Conservation (phyloP, 2,888 invertebrate species). For the Colletes collaris region DNA sequence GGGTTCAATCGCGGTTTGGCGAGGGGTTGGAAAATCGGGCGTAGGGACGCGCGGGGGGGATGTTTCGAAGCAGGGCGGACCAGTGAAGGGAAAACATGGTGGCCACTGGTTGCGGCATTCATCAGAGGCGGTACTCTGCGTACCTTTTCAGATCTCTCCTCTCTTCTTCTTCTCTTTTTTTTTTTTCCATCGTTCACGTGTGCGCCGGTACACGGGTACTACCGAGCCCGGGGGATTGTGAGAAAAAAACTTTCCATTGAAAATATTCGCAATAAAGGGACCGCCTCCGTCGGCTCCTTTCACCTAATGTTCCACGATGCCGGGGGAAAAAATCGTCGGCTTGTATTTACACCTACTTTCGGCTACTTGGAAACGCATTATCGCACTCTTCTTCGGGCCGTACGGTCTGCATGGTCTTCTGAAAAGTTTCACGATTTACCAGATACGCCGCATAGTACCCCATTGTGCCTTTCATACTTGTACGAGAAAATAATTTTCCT, state of each 20-base stretch:
- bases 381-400: conserved; percentile 68
- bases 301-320: conserved; percentile 58
- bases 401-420: conserved; percentile 37
- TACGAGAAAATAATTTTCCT: background rate
- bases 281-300: conserved; percentile 76
- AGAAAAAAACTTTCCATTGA: conserved; percentile 81
- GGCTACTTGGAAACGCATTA: conserved; percentile 76
- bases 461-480: conserved; percentile 1
- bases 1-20: conserved; percentile 70
- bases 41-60: conserved; percentile 63
- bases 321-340: conserved; percentile 52
- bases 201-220: conserved; percentile 52
- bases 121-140: conserved; percentile 79
- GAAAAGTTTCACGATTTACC: conserved; percentile 42
- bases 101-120: conserved; percentile 80
- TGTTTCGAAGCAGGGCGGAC: conserved; percentile 68
- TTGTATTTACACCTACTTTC: conserved; percentile 76
- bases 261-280: conserved; percentile 79
- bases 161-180: conserved; percentile 34
- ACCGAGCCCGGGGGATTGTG: conserved; percentile 61
- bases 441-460: conserved; percentile 21
- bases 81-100: conserved; percentile 71
- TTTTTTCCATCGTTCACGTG: conserved; percentile 60
- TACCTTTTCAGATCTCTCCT: conserved; percentile 67
- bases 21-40: conserved; percentile 68